These are phyloP conservation scores for Calliopum simillimum DNA, from an alignment of 2,888 invertebrate species.

Conservation along the genomic window DNA sequence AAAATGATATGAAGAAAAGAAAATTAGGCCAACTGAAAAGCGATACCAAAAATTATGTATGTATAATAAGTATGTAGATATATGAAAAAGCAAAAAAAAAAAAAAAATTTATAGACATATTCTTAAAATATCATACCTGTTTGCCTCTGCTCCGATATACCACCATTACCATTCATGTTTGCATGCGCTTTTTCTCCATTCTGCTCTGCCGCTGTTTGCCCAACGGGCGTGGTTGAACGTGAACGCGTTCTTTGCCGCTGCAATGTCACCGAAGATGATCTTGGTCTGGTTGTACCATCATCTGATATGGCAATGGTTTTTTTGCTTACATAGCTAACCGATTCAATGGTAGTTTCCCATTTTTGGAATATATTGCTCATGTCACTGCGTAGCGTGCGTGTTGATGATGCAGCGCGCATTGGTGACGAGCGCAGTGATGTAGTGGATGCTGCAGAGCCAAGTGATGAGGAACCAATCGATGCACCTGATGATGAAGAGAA, in stretches of 20 bases:
- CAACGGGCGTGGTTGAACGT: constrained; percentile 28
- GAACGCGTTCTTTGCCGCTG: constrained; percentile 23
- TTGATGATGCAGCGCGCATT: constrained; percentile 43
- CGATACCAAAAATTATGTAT: neutral
- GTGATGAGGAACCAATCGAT: constrained; percentile 50
- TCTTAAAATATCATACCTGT: constrained; percentile 35
- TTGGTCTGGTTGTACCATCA: constrained; percentile 29
- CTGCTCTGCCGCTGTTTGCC: neutral
- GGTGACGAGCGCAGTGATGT: constrained; percentile 56
- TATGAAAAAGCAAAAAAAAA: neutral
- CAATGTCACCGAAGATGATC: constrained; percentile 37
- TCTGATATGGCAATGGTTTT: constrained; percentile 61
- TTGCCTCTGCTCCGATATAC: constrained; percentile 22
- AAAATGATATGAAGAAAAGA: neutral
- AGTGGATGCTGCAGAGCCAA: constrained; percentile 58
- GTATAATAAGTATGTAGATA: too few relatives aligned
- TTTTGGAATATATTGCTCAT: constrained; percentile 66
- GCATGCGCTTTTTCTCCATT: neutral
- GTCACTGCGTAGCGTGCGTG: constrained; percentile 60
- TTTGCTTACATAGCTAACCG: constrained; percentile 65
- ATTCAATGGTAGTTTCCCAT: constrained; percentile 67
- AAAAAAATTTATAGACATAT: too few relatives aligned
- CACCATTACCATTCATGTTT: constrained; percentile 11
- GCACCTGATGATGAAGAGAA: constrained; percentile 56
- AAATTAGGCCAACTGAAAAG: neutral